Evolutionary conservation across 1,140 invertebrate species (phyloP).

Genomic region (Drosophila melanogaster): Release_6_plus_ISO1_MT NT_033779.5:8379501-8380000

Average conservation of each 20-base stretch:
- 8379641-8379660: conserved; percentile 96
- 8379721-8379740: conserved; percentile 95
- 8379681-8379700: conserved; percentile 99
- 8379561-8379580: conserved; percentile 93
- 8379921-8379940: conserved; percentile 95
- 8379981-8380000: conserved; percentile 96
- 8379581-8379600: conserved; percentile 96
- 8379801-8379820: conserved; percentile 88
- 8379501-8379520: conserved; percentile 99
- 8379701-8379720: conserved; percentile 99
- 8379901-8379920: conserved; percentile 96
- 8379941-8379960: conserved; percentile 92
- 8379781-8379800: conserved; percentile 89
- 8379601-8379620: conserved; percentile 97
- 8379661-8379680: conserved; percentile 96
- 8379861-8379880: conserved; percentile 96
- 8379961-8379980: conserved; percentile 95
- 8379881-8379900: conserved; percentile 91
- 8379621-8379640: conserved; percentile 97
- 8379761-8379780: conserved; percentile 95
- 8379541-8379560: conserved; percentile 93
- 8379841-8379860: conserved; percentile 89
- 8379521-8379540: conserved; percentile 92
- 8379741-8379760: conserved; percentile 93
- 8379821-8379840: conserved; percentile 89